These are phyloP conservation scores for Anguilla japonica DNA, from an alignment of 2,113 vertebrate species.

Conservation along the genomic window DNA sequence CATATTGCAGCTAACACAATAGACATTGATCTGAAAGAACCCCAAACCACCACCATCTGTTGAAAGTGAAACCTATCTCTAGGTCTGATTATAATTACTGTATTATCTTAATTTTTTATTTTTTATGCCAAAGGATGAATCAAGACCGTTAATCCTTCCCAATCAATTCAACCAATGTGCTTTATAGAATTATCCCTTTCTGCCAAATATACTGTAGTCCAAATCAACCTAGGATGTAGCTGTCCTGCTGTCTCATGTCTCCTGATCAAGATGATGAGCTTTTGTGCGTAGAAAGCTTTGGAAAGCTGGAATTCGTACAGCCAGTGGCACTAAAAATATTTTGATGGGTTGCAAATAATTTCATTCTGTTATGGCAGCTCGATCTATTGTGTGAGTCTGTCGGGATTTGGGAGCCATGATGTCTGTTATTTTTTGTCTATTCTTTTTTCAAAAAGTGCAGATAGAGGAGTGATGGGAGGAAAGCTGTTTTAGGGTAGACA, in stretches of 20 bases:
- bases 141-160: background rate
- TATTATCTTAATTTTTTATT: background rate
- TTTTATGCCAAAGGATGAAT: background rate
- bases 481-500: background rate
- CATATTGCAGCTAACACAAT: background rate
- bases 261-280: background rate
- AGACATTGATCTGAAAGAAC: too few relatives aligned
- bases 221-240: too few relatives aligned
- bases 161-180: background rate
- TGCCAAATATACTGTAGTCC: too few relatives aligned
- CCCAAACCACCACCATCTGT: too few relatives aligned
- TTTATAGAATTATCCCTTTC: too few relatives aligned
- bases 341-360: slow-evolving; percentile 1
- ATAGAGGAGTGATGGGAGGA: background rate
- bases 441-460: background rate
- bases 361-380: slow-evolving; percentile 3
- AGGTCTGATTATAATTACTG: background rate
- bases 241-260: background rate
- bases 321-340: background rate
- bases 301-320: background rate
- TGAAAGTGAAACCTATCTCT: too few relatives aligned
- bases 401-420: slow-evolving; percentile 1
- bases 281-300: background rate
- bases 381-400: background rate
- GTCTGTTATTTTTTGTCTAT: background rate